These are phyloP conservation scores for Macrotus californicus DNA, from an alignment of 2,113 vertebrate genomes.

Conservation along the genomic window DNA sequence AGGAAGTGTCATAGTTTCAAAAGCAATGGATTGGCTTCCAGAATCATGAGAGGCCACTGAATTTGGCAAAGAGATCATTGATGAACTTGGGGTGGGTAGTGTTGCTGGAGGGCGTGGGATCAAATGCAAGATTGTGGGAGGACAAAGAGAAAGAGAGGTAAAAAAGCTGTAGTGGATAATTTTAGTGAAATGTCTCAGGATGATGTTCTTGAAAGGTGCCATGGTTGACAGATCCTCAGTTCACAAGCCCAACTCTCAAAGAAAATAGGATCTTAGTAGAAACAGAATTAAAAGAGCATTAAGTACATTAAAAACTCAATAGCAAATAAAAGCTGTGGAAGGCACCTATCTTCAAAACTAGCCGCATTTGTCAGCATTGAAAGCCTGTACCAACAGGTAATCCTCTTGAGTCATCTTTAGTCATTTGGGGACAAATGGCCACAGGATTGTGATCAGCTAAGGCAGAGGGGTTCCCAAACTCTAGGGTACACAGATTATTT, in stretches of 20 bases:
- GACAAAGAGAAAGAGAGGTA: not conserved
- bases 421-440: not conserved
- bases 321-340: slow-evolving; percentile 55
- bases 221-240: not conserved
- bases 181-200: not conserved
- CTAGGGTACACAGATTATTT: slow-evolving; percentile 61
- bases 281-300: slow-evolving; percentile 64
- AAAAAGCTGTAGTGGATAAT: not conserved
- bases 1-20: not conserved
- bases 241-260: slow-evolving; percentile 9
- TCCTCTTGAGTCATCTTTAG: slow-evolving; percentile 41
- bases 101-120: not conserved
- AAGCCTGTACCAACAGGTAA: slow-evolving; percentile 17
- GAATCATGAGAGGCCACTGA: not conserved
- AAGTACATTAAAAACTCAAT: slow-evolving; percentile 41
- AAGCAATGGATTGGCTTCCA: not conserved
- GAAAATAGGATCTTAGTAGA: slow-evolving; percentile 41
- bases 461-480: slow-evolving; percentile 8
- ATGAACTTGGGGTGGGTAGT: not conserved
- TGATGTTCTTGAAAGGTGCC: not conserved
- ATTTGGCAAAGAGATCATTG: not conserved
- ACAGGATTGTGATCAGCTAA: not conserved
- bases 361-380: not conserved
- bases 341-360: slow-evolving; percentile 41
- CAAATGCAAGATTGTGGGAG: not conserved